Base-by-base conservation (phyloP, 1,140 invertebrate genomes). In the Phthorimaea operculella region DNA sequence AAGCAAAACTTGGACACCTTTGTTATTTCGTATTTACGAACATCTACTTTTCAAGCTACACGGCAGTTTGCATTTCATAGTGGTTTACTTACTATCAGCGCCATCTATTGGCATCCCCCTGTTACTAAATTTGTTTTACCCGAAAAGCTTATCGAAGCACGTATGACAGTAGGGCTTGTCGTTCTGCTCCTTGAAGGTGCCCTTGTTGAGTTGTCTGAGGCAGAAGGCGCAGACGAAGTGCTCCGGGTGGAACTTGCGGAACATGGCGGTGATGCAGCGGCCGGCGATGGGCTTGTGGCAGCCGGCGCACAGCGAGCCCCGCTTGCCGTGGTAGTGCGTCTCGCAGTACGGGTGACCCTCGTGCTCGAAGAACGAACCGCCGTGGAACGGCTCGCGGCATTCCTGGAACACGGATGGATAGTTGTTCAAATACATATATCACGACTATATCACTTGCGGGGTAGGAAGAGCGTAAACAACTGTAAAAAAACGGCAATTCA, bases 181-280 rank as follows among this genome's bases (percentile, higher is more conserved):
- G 72, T 97, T 97, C 74, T 97, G 94, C 82, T 98, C 96, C 79
- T 99, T 99, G 86, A 99, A 99, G 0, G 97, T 99, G 62, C 98
- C 90, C 79, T 99, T 99, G 86, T 98, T 99, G 53, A 99, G 88
- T 81, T 98, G 97, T 73, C 98, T 96, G 58, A 98, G 86, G 72
- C 98, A 99, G 86, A 98, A 99, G 1, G 97, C 96, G 85, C 97
- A 99, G 0, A 98, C 96, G 78, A 99, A 99, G 86, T 99, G 98
- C 84, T 99, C 97, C 0, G 97, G 97, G 85, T 99, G 98, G 87
- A 98, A 99, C 86, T 99, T 99, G 51, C 95, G 90, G 83, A 97
- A 98, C 97, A 99, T 99, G 53, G 98, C 98, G 2, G 97, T 99
- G 76, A 99, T 98, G 82, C 98, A 99, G 12, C 97, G 93, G 55